Percentiles rank a stretch among this genome's conserved stretches.
Conservation (phyloP, 2,888 invertebrate genomes). For the Margaritifera margaritifera region DNA sequence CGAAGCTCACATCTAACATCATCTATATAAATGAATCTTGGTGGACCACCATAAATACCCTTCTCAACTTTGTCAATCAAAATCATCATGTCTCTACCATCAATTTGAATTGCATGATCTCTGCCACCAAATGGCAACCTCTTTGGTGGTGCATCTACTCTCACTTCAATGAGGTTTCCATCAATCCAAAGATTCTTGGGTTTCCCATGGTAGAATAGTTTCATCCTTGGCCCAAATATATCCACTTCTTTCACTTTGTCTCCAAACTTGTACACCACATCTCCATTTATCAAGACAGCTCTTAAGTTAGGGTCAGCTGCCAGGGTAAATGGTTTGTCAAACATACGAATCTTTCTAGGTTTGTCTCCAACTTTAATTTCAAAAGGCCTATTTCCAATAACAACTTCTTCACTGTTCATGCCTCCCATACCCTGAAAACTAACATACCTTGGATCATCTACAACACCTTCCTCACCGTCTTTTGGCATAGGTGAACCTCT, state of each 20-base stretch:
- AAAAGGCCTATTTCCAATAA: slow-evolving; percentile 63
- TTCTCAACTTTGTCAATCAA: slow-evolving; percentile 86
- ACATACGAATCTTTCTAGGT: slow-evolving; percentile 38
- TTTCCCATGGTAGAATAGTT: slow-evolving; percentile 64
- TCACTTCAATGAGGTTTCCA: slow-evolving; percentile 62
- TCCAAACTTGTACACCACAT: slow-evolving; percentile 62
- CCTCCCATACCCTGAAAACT: slow-evolving; percentile 50
- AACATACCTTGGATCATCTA: slow-evolving; percentile 54
- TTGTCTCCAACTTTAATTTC: slow-evolving; percentile 57
- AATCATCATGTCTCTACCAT: slow-evolving; percentile 84
- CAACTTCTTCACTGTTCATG: slow-evolving; percentile 60
- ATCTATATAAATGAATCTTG: slow-evolving; percentile 85
- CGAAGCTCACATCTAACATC: slow-evolving; percentile 85
- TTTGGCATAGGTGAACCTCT: too few species aligned
- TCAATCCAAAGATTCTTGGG: slow-evolving; percentile 67
- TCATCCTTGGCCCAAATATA: slow-evolving; percentile 41
- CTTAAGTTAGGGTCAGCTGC: slow-evolving; percentile 56
- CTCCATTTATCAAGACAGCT: slow-evolving; percentile 61
- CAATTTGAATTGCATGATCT: slow-evolving; percentile 87
- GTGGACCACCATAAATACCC: slow-evolving; percentile 83
- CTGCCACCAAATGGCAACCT: slow-evolving; percentile 85
- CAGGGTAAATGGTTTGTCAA: slow-evolving; percentile 39
- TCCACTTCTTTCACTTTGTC: slow-evolving; percentile 60
- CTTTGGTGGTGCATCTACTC: slow-evolving; percentile 69
- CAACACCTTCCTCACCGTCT: not conserved